These are phyloP conservation scores for Archegozetes longisetosus DNA, from an alignment of 1,140 invertebrate species.

Conservation along the genomic window DNA sequence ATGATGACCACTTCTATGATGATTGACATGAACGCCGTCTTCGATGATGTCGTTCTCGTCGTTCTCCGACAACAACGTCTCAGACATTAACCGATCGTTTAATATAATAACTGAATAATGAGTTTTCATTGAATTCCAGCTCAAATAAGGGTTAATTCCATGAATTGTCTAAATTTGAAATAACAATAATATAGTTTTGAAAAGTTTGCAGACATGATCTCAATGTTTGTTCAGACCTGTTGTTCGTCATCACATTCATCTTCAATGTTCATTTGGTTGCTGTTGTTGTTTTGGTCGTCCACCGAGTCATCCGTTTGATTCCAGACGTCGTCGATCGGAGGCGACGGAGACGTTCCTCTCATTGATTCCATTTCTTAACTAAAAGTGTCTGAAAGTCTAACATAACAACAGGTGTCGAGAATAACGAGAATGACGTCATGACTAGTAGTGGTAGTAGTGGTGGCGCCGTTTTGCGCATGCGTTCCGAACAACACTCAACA, in stretches of 20 bases:
- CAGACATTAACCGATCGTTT: slow-evolving; percentile 16
- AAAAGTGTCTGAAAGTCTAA: too few relatives aligned
- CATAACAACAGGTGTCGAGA: too few relatives aligned
- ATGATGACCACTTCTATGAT: too few relatives aligned
- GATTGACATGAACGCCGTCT: neutral
- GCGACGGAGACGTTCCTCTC: neutral
- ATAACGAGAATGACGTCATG: too few relatives aligned
- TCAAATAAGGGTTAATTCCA: slow-evolving; percentile 9
- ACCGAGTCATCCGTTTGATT: neutral
- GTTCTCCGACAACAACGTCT: slow-evolving; percentile 9
- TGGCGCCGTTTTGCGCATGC: neutral
- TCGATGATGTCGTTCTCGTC: neutral
- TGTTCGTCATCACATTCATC: neutral
- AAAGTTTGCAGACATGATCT: neutral
- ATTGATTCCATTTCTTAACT: neutral
- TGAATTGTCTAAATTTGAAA: too few relatives aligned
- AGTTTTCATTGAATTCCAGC: neutral
- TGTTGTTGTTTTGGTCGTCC: neutral
- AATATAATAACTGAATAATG: slow-evolving; percentile 15
- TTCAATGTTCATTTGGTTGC: neutral
- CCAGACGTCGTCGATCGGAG: too few relatives aligned
- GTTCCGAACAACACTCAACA: neutral
- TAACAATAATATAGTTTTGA: neutral
- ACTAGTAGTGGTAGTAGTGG: too few relatives aligned
- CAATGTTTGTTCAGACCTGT: neutral